phyloP scores from a whole-genome alignment of 2,888 invertebrate genomes.

The Herminia tarsipennalis region DNA sequence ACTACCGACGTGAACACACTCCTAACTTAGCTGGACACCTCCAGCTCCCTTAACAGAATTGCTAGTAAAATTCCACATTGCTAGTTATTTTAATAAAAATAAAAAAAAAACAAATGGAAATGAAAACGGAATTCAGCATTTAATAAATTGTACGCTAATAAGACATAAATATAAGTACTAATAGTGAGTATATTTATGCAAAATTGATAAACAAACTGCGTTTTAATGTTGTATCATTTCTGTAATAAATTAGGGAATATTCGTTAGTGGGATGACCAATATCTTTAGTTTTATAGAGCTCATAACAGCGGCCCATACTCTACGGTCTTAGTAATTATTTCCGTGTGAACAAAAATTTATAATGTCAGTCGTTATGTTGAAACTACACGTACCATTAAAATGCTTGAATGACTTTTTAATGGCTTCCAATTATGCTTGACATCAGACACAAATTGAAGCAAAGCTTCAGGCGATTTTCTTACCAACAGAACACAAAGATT shows the following conservation, averaged over 20 bases:
- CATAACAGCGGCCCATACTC: constrained; percentile 26
- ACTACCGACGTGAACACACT: too few species aligned
- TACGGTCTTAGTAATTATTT: constrained; percentile 44
- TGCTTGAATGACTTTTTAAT: constrained; percentile 44
- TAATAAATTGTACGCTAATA: too few species aligned
- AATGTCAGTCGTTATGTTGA: constrained; percentile 29
- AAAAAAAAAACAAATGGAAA: too few species aligned
- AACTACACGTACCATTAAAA: constrained; percentile 38
- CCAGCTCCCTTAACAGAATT: too few species aligned
- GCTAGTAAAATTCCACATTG: too few species aligned
- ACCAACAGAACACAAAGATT: neutral
- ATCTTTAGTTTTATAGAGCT: constrained; percentile 17
- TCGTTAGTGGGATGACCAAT: constrained; percentile 3
- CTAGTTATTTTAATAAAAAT: too few species aligned
- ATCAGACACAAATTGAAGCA: constrained; percentile 10
- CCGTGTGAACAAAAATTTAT: constrained; percentile 46
- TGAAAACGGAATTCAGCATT: too few species aligned
- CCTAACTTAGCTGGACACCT: too few species aligned
- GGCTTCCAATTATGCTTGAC: constrained; percentile 22
- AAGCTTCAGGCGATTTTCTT: constrained; percentile 7
- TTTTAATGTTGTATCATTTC: neutral
- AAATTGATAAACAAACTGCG: too few species aligned
- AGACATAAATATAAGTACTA: too few species aligned
- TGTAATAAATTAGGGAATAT: neutral
- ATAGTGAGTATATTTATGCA: too few species aligned